Percentiles rank a stretch among this genome's conserved stretches.
These are phyloP conservation scores for Synanceia verrucosa DNA, from an alignment of 2,797 vertebrate species.

Conservation along the genomic window DNA sequence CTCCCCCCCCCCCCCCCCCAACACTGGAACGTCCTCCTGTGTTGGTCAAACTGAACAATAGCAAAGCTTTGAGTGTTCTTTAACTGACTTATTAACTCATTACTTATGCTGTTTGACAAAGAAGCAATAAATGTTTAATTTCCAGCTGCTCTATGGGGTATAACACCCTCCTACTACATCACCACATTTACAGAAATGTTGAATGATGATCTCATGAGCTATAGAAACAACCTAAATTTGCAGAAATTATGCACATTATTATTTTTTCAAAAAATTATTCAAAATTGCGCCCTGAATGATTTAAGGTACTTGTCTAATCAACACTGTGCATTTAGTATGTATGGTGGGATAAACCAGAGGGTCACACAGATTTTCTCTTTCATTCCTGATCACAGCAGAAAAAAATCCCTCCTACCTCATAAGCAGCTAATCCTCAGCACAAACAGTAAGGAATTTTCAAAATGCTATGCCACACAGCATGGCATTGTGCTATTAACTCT, in stretches of 20 bases:
- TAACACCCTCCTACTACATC: conserved; percentile 53
- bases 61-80: conserved; percentile 71
- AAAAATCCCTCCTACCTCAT: conserved; percentile 68
- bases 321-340: conserved; percentile 25
- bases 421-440: conserved; percentile 74
- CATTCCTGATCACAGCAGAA: conserved; percentile 50
- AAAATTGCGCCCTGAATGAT: conserved; percentile 53
- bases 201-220: conserved; percentile 25
- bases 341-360: conserved; percentile 41
- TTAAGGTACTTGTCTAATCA: conserved; percentile 16
- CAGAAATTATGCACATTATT: conserved; percentile 28
- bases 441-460: conserved; percentile 54
- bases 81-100: conserved; percentile 71
- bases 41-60: conserved; percentile 65
- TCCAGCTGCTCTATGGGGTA: conserved; percentile 81
- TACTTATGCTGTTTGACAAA: conserved; percentile 38
- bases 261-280: conserved; percentile 46
- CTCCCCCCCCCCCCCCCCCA: conserved; percentile 34
- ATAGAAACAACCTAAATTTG: conserved; percentile 33
- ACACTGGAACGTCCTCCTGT: conserved; percentile 82
- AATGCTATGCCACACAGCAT: conserved; percentile 57
- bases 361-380: conserved; percentile 40
- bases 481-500: conserved; percentile 56
- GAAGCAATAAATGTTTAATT: conserved; percentile 50
- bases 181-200: conserved; percentile 20